Percentiles rank a stretch among this genome's conserved stretches.
phyloP scores from a whole-genome alignment of 2,888 invertebrate genomes.

The Adelphocoris suturalis region DNA sequence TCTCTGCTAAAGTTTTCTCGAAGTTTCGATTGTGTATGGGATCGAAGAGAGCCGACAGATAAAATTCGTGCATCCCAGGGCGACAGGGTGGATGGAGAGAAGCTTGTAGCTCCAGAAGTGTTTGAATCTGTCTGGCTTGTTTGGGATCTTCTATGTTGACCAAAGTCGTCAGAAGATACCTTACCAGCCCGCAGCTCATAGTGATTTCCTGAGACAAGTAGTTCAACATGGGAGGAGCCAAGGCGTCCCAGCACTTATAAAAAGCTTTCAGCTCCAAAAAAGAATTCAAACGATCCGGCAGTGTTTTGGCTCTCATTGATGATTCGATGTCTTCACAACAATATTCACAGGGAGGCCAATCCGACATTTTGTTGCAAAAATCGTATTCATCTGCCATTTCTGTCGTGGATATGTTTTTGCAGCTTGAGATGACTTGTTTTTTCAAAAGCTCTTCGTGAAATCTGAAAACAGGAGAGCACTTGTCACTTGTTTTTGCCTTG shows the following conservation, averaged over 20 bases:
- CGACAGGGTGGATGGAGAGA: conserved; percentile 25
- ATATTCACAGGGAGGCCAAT: background rate
- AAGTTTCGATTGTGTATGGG: conserved; percentile 4
- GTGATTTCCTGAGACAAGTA: conserved; percentile 2
- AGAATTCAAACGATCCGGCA: background rate
- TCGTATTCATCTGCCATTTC: background rate
- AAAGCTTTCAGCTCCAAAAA: background rate
- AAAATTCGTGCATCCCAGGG: conserved; percentile 12
- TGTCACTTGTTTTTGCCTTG: conserved; percentile 6
- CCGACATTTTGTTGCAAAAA: background rate
- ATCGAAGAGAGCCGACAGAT: background rate
- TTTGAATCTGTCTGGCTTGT: conserved; percentile 5
- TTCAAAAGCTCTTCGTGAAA: background rate
- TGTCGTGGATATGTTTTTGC: background rate
- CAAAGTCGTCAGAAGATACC: background rate
- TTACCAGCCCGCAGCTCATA: background rate
- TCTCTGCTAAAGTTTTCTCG: background rate
- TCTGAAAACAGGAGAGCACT: conserved; percentile 27
- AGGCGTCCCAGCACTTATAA: background rate
- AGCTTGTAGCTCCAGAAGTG: background rate
- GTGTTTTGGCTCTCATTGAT: background rate
- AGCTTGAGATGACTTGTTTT: background rate
- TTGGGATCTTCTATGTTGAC: conserved; percentile 11
- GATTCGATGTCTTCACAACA: background rate
- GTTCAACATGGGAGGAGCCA: conserved; percentile 17